Evolutionary conservation across 2,113 vertebrate genomes (phyloP).

Genomic region (Cyanoramphus novaezelandiae): DNA sequence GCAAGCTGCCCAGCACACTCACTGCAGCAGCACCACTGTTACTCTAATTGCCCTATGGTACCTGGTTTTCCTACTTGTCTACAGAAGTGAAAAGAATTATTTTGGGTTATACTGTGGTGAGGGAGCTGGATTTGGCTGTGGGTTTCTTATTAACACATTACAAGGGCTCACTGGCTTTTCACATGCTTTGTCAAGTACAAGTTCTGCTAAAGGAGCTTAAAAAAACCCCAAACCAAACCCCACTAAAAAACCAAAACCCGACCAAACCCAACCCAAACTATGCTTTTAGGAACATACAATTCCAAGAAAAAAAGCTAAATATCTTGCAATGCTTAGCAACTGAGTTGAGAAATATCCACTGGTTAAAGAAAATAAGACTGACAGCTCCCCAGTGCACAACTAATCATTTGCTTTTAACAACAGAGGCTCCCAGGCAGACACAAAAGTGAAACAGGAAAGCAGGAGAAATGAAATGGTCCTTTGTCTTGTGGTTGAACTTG

Average conservation of each 20-base stretch:
- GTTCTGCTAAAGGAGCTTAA: background rate
- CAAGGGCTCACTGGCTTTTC: background rate
- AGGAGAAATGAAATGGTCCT: slow-evolving; percentile 44
- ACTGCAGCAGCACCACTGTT: background rate
- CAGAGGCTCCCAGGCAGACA: slow-evolving; percentile 10
- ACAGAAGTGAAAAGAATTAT: background rate
- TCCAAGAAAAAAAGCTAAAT: accelerated
- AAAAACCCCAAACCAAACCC: background rate
- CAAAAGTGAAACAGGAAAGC: slow-evolving; percentile 23
- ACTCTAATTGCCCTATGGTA: background rate
- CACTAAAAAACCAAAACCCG: background rate
- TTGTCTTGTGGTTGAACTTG: slow-evolving; percentile 42
- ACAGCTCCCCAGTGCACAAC: slow-evolving; percentile 41
- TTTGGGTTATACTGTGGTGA: background rate
- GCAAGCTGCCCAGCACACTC: background rate
- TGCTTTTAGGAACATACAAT: background rate
- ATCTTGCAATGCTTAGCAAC: background rate
- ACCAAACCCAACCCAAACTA: background rate
- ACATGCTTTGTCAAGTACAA: background rate
- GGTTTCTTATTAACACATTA: background rate
- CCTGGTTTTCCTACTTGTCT: background rate
- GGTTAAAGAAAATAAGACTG: background rate
- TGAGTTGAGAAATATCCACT: background rate
- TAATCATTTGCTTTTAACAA: slow-evolving; percentile 50
- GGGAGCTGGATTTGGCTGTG: background rate